phyloP scores from a whole-genome alignment of 2,888 invertebrate species.

The Acrobasis repandana region DNA sequence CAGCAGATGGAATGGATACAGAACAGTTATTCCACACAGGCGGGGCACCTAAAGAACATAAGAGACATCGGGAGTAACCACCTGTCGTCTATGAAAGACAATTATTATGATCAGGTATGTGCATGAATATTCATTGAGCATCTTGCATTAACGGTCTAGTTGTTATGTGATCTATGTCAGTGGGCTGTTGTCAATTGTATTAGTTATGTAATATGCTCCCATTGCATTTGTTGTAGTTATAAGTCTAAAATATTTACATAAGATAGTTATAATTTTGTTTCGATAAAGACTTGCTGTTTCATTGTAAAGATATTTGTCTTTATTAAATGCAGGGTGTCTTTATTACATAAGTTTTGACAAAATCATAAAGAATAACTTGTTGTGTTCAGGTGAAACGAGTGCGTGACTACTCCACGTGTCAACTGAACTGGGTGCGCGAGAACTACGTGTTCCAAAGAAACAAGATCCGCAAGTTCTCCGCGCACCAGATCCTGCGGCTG shows the following conservation, averaged over 20 bases:
- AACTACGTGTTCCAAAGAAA: conserved; percentile 97
- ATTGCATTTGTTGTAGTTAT: background rate
- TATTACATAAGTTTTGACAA: background rate
- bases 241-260: background rate
- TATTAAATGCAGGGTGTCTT: no score
- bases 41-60: conserved; percentile 92
- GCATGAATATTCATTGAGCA: conserved; percentile 10
- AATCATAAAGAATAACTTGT: conserved; percentile 26
- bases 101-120: conserved; percentile 94
- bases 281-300: background rate
- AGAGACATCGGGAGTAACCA: conserved; percentile 96
- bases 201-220: conserved; percentile 3
- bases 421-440: conserved; percentile 96
- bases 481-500: conserved; percentile 93
- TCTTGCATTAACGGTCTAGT: conserved; percentile 9
- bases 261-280: background rate
- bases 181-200: background rate
- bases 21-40: conserved; percentile 94
- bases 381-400: conserved; percentile 91
- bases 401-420: conserved; percentile 94
- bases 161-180: conserved; percentile 15
- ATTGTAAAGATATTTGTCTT: no score
- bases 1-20: conserved; percentile 97
- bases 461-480: conserved; percentile 96
- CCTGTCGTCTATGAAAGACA: conserved; percentile 92